Evolutionary conservation across 37 sponge, comb jelly and placozoan genomes (phyloP).

Genomic region (Aplysina aerophoba): DNA sequence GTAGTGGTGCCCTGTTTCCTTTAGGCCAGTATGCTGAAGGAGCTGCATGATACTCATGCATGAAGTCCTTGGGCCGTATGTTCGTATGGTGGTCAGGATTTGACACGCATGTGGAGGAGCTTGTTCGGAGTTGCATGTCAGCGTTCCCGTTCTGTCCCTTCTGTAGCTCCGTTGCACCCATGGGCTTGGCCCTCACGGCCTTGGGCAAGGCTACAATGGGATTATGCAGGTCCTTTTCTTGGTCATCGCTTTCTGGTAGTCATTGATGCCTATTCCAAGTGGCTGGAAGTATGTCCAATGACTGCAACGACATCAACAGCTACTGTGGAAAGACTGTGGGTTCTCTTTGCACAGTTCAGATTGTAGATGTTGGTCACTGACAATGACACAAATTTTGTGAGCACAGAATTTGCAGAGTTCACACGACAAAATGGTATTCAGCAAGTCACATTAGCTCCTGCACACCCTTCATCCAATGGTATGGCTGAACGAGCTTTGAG

Average conservation of each 20-base stretch:
- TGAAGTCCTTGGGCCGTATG: conserved; percentile 11
- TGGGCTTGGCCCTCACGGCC: conserved; percentile 16
- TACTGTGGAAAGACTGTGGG: no score
- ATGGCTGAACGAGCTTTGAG: no score
- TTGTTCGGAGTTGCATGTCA: no score
- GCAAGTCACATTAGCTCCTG: no score
- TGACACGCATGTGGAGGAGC: neutral
- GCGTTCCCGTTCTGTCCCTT: no score
- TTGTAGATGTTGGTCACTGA: no score
- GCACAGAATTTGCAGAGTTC: no score
- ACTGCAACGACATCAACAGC: no score
- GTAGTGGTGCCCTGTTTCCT: neutral
- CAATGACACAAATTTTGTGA: no score
- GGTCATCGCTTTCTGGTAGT: neutral
- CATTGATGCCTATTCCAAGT: neutral
- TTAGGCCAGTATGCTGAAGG: neutral
- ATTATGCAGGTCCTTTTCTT: conserved; percentile 18
- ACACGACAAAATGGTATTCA: no score
- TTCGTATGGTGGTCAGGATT: conserved; percentile 14
- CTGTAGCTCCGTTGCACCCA: conserved; percentile 28
- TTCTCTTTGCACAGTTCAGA: no score
- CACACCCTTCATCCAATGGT: no score
- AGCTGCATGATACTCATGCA: conserved; percentile 6
- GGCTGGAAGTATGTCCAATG: neutral
- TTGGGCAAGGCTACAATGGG: neutral